Percentiles rank a stretch among this genome's conserved stretches.
phyloP scores from a whole-genome alignment of 2,888 invertebrate species.

The Furcula furcula region DNA sequence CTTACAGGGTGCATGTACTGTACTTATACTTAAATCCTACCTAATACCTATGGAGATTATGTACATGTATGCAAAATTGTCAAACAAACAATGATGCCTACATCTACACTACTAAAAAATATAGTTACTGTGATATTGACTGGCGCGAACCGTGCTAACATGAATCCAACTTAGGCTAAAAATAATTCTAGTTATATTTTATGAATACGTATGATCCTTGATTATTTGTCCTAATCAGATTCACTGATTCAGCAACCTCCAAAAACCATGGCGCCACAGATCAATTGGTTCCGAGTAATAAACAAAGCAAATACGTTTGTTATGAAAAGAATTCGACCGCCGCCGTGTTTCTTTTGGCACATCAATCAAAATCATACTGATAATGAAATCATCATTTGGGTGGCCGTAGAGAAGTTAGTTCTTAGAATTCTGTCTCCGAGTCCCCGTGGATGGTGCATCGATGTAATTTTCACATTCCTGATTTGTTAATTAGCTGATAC shows the following conservation, averaged over 20 bases:
- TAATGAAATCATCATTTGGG: conserved; percentile 82
- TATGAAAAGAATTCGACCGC: conserved; percentile 73
- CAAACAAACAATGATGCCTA: too few species aligned
- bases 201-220: too few species aligned
- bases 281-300: conserved; percentile 79
- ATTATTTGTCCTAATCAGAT: too few species aligned
- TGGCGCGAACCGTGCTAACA: too few species aligned
- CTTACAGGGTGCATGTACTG: too few species aligned
- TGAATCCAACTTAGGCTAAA: too few species aligned
- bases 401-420: conserved; percentile 76
- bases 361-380: conserved; percentile 82
- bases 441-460: conserved; percentile 49
- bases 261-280: conserved; percentile 76
- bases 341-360: conserved; percentile 72
- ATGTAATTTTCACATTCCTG: conserved; percentile 78
- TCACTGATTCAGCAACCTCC: conserved; percentile 30
- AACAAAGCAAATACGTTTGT: conserved; percentile 71
- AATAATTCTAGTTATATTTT: too few species aligned
- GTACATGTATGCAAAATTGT: too few species aligned
- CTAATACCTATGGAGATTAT: too few species aligned
- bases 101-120: too few species aligned
- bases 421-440: conserved; percentile 59
- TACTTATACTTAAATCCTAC: too few species aligned
- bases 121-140: too few species aligned
- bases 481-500: conserved; percentile 75